These are phyloP conservation scores for Trachurus trachurus DNA, from an alignment of 2,797 vertebrate genomes.

Conservation along the genomic window DNA sequence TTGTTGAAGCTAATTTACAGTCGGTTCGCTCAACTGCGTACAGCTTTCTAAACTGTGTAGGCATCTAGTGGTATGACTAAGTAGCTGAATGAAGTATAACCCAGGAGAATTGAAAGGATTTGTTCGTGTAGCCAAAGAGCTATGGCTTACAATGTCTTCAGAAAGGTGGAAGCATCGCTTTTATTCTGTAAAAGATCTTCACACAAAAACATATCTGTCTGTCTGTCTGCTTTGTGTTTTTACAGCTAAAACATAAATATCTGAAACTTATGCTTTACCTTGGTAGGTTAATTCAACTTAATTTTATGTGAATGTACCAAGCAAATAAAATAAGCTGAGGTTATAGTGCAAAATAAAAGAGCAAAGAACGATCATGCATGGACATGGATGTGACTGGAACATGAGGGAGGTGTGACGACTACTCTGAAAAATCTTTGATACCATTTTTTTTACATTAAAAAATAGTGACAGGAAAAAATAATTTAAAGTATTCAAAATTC, in stretches of 20 bases:
- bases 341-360: constrained; percentile 91
- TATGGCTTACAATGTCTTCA: constrained; percentile 47
- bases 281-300: constrained; percentile 35
- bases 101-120: constrained; percentile 48
- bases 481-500: constrained; percentile 85
- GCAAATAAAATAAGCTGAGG: constrained; percentile 83
- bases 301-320: constrained; percentile 67
- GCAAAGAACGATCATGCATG: constrained; percentile 82
- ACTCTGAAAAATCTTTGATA: constrained; percentile 62
- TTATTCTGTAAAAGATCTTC: constrained; percentile 41
- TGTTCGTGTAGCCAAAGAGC: constrained; percentile 54
- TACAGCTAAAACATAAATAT: constrained; percentile 49
- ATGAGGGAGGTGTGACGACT: constrained; percentile 55
- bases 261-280: constrained; percentile 30
- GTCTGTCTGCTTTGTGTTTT: constrained; percentile 47
- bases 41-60: constrained; percentile 77
- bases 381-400: constrained; percentile 66
- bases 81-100: constrained; percentile 66
- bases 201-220: constrained; percentile 34
- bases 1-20: constrained; percentile 78
- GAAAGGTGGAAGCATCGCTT: constrained; percentile 32
- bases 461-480: constrained; percentile 74
- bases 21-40: constrained; percentile 67
- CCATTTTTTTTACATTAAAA: constrained; percentile 76
- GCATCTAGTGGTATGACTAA: constrained; percentile 80